phyloP scores from a whole-genome alignment of 1,140 invertebrate genomes.

The Rhopalosiphum padi region DNA sequence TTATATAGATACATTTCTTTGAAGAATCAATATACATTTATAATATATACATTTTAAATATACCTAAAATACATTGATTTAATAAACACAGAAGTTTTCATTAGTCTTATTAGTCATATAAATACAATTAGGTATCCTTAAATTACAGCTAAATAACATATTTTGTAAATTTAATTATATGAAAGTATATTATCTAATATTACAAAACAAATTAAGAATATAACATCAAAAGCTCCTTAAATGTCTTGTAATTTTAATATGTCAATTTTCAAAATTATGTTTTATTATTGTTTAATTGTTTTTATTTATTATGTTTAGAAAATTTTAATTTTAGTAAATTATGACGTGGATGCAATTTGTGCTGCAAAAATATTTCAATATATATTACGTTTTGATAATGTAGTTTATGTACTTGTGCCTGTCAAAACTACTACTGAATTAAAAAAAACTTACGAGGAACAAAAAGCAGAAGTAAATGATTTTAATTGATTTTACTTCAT shows the following conservation, averaged over 20 bases:
- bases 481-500: background rate
- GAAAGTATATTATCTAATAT: too few species aligned
- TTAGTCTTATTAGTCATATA: too few species aligned
- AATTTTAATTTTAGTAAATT: constrained; percentile 82
- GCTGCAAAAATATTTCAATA: constrained; percentile 90
- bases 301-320: constrained; percentile 65
- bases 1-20: too few species aligned
- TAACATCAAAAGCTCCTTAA: background rate
- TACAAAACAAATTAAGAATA: background rate
- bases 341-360: constrained; percentile 93
- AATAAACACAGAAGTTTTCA: too few species aligned
- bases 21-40: too few species aligned
- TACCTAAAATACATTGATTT: too few species aligned
- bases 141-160: too few species aligned
- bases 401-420: constrained; percentile 87
- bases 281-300: background rate
- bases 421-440: constrained; percentile 81
- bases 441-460: constrained; percentile 77
- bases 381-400: constrained; percentile 87
- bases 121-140: too few species aligned
- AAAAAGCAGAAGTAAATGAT: constrained; percentile 74
- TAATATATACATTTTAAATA: too few species aligned
- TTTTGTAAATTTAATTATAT: too few species aligned
- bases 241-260: background rate
- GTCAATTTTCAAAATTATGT: background rate